Evolutionary conservation across 2,113 vertebrate genomes (phyloP).

Genomic region (Phrynosoma platyrhinos): DNA sequence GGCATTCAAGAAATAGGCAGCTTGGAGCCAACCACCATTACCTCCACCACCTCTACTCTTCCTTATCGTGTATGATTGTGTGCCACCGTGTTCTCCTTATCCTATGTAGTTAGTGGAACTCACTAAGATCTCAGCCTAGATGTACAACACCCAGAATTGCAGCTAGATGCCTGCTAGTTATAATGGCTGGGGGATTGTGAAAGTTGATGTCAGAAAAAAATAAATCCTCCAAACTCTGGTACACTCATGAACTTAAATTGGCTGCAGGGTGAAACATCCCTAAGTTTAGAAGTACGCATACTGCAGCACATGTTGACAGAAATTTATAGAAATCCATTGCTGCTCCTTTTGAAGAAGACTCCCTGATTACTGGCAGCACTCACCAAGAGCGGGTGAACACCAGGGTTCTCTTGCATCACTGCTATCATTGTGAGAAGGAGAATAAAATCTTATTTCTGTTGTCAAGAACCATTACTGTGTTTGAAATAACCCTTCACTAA

Average conservation of each 20-base stretch:
- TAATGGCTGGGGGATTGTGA: no score
- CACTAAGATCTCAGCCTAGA: no score
- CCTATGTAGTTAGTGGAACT: no score
- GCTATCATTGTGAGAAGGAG: neutral
- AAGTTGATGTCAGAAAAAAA: no score
- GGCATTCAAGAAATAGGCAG: no score
- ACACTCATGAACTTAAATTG: neutral
- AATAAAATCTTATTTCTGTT: neutral
- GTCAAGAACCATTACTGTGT: neutral
- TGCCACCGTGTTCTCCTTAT: no score
- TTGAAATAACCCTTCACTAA: neutral
- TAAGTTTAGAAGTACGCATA: neutral
- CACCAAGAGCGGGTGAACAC: neutral
- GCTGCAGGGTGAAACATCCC: neutral
- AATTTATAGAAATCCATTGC: neutral
- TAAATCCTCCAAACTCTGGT: no score
- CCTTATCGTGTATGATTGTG: no score
- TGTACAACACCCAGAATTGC: no score
- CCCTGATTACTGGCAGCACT: neutral
- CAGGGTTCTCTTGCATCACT: neutral
- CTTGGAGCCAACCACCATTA: no score
- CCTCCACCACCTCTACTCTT: no score
- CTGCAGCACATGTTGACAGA: neutral
- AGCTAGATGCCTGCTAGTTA: no score
- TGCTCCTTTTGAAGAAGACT: neutral